These are phyloP conservation scores for Drosophila sproati DNA, from an alignment of 1,140 invertebrate species.

Conservation along the genomic window DNA sequence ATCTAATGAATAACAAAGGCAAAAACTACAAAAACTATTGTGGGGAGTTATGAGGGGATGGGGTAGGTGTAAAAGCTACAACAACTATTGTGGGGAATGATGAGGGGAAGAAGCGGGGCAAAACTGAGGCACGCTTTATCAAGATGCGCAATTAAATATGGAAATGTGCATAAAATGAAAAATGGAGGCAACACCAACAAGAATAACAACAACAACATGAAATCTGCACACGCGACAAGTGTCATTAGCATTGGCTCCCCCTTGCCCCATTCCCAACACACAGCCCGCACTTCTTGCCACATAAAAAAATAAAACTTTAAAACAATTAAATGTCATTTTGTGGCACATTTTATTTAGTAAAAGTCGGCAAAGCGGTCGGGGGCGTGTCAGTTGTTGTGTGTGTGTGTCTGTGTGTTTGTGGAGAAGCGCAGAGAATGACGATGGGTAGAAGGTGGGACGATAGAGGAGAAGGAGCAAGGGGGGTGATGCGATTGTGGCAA, in stretches of 20 bases:
- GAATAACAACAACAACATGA: conserved; percentile 16
- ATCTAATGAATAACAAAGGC: conserved; percentile 76
- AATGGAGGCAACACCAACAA: conserved; percentile 31
- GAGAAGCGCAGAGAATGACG: not conserved
- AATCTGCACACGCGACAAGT: conserved; percentile 77
- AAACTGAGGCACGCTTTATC: conserved; percentile 56
- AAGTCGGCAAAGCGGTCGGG: conserved; percentile 26
- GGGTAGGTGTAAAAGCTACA: conserved; percentile 22
- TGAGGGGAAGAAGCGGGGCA: conserved; percentile 1
- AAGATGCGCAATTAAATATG: conserved; percentile 83
- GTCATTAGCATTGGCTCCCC: conserved; percentile 46
- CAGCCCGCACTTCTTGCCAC: not conserved
- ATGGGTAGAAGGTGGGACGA: no score
- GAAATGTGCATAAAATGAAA: conserved; percentile 72
- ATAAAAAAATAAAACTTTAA: conserved; percentile 26
- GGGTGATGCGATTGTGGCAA: conserved; percentile 33
- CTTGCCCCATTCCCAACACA: not conserved
- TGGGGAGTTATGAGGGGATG: conserved; percentile 9
- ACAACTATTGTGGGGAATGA: not conserved
- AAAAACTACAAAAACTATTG: conserved; percentile 36
- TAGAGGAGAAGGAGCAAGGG: not conserved
- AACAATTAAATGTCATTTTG: conserved; percentile 79
- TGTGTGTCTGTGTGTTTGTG: conserved; percentile 7
- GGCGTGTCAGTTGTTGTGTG: conserved; percentile 46
- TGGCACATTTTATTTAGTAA: conserved; percentile 76